A percentile compares a stretch with the other conserved stretches of the same genome.
These are phyloP conservation scores for Chascanopsetta lugubris DNA, from an alignment of 2,113 vertebrate species.

Conservation along the genomic window DNA sequence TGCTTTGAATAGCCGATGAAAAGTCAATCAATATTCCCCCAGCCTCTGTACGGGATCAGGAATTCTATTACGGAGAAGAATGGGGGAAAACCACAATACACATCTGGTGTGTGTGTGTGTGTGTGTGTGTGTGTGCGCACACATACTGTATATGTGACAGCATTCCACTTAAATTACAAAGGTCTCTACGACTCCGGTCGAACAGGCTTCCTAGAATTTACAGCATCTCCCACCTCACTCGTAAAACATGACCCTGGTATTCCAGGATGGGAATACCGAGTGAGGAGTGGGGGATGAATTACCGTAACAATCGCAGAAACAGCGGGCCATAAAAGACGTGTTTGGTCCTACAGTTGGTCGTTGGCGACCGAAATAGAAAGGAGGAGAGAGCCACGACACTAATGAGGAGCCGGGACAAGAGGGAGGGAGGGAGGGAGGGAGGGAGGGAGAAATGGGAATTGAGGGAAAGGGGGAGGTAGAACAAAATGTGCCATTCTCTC, in stretches of 20 bases:
- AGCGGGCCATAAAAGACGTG: constrained; percentile 67
- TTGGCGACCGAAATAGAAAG: constrained; percentile 71
- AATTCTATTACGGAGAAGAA: constrained; percentile 56
- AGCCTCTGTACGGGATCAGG: constrained; percentile 26
- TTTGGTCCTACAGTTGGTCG: constrained; percentile 47
- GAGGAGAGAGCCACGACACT: constrained; percentile 66
- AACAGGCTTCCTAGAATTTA: constrained; percentile 67
- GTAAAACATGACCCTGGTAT: constrained; percentile 73
- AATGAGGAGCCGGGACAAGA: constrained; percentile 68
- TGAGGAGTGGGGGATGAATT: constrained; percentile 69
- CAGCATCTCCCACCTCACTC: constrained; percentile 62
- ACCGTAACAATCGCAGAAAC: constrained; percentile 72
- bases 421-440: constrained; percentile 41
- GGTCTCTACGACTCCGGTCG: constrained; percentile 50
- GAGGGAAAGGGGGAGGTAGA: constrained; percentile 53
- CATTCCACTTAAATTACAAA: constrained; percentile 73
- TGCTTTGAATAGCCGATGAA: constrained; percentile 52
- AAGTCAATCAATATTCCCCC: constrained; percentile 57
- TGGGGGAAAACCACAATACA: constrained; percentile 55
- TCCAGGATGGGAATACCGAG: constrained; percentile 65
- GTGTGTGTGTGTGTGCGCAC: constrained; percentile 16
- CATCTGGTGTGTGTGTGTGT: constrained; percentile 59
- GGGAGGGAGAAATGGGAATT: constrained; percentile 55
- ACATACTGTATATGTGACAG: constrained; percentile 31
- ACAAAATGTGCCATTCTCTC: constrained; percentile 74